Evolutionary conservation across 1,140 invertebrate genomes (phyloP), one percentile per base, ranked within the genome.

Genomic region (Brachionus rotundiformis): DNA sequence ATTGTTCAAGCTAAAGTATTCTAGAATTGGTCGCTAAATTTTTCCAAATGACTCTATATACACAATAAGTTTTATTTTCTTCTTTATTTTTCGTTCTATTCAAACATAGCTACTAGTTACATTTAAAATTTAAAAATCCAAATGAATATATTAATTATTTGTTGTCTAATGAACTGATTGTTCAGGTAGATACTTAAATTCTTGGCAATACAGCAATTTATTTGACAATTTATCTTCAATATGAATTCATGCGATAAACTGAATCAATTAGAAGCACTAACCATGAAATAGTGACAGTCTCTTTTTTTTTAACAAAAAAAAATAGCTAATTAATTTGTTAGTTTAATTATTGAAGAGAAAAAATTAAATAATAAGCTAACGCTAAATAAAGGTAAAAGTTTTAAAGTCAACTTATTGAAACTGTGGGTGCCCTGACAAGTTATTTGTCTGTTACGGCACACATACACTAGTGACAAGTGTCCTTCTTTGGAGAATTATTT

Each of bases 161-260:
- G 13, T 10, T 6, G 47, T 25, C 47, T 54, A 54, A 19, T 16
- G 10, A 54, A 54, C 23, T 54, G 47, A 19, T 54, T 2, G 47
- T 16, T 8, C 47, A 54, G 47, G 47, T 54, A 54, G 47, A 54
- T 54, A 19, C 47, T 19, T 54, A 54, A 13, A 54, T 54, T 23
- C 19, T 19, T 54, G 47, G 47, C 8, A 54, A 19, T 19, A 54
- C n/a, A 54, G 47, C 8, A 7, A 54, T 54, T 54, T 54, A 19
- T 19, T 54, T 54, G 47, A 54, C 47, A 54, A 54, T 54, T 54
- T 16, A 25, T 54, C n/a, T 54, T 54, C 47, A 54, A 54, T 41
- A 41, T 41, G 39, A 10, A 41, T 41, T 25, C 47, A 54, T 54
- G 47, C 47, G 23, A 54, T 54, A 54, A 54, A 54, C 47, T 54